Evolutionary conservation across 2,113 vertebrate genomes (phyloP).

Genomic region (Phalacrocorax aristotelis): DNA sequence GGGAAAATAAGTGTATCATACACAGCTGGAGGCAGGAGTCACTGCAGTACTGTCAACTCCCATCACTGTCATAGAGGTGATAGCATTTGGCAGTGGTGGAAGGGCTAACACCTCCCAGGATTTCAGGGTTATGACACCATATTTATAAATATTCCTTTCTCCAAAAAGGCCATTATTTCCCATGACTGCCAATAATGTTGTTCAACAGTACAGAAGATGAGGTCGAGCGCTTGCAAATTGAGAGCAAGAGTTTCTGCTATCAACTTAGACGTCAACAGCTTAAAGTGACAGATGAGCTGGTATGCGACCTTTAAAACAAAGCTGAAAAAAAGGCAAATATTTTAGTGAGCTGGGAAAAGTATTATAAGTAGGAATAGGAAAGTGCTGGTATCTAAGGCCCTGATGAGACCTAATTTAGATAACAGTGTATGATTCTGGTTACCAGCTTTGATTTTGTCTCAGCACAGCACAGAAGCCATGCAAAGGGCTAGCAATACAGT

Average conservation of each 20-base stretch:
- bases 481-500: background rate
- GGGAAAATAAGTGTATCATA: background rate
- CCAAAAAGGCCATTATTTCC: background rate
- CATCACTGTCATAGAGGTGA: background rate
- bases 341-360: background rate
- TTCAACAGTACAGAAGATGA: background rate
- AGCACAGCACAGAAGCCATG: background rate
- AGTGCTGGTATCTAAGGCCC: background rate
- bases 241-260: background rate
- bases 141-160: conserved; percentile 18
- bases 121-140: background rate
- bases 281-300: background rate
- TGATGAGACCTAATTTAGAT: background rate
- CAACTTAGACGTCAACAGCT: background rate
- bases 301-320: background rate
- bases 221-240: background rate
- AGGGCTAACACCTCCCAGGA: background rate
- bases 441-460: background rate
- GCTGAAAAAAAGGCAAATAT: background rate
- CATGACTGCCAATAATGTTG: background rate
- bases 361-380: background rate
- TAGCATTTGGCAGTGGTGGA: background rate
- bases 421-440: background rate
- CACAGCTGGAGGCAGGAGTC: background rate
- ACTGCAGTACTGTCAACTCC: background rate